Evolutionary conservation across 2,888 invertebrate species (phyloP).

Genomic region (Cistogaster globosa): DNA sequence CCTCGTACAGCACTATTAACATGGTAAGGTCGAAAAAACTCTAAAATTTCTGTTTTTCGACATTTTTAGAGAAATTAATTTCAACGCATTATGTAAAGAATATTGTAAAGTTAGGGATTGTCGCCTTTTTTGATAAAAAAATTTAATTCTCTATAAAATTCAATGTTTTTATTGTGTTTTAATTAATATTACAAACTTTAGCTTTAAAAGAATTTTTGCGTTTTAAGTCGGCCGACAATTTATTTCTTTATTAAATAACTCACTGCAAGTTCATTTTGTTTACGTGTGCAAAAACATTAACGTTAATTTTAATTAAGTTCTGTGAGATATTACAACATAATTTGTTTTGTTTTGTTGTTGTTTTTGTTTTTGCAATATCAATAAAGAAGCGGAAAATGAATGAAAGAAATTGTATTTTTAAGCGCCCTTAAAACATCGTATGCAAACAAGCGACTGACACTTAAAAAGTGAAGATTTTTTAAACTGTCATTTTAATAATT

Average conservation of each 20-base stretch:
- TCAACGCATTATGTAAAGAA: too few species aligned
- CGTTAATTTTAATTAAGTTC: constrained; percentile 2
- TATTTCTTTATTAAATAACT: neutral
- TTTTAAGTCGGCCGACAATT: neutral
- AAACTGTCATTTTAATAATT: neutral
- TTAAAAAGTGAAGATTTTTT: constrained; percentile 46
- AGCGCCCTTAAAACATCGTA: constrained; percentile 16
- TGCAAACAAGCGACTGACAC: constrained; percentile 32
- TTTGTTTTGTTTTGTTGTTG: constrained; percentile 22
- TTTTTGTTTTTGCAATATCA: constrained; percentile 19
- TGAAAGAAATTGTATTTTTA: constrained; percentile 20
- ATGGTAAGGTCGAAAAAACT: too few species aligned
- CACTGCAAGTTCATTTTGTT: constrained; percentile 12
- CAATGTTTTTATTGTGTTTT: too few species aligned
- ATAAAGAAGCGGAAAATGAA: constrained; percentile 21
- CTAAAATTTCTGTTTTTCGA: too few species aligned
- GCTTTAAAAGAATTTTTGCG: neutral
- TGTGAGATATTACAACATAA: constrained; percentile 47
- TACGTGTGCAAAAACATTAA: neutral
- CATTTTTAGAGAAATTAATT: too few species aligned
- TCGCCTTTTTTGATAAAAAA: too few species aligned
- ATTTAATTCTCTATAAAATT: too few species aligned
- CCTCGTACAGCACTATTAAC: too few species aligned
- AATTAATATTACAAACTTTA: neutral
- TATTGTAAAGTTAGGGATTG: too few species aligned